Evolutionary conservation across 2,113 vertebrate species (phyloP).

Genomic region (Motacilla tschutschensis): DNA sequence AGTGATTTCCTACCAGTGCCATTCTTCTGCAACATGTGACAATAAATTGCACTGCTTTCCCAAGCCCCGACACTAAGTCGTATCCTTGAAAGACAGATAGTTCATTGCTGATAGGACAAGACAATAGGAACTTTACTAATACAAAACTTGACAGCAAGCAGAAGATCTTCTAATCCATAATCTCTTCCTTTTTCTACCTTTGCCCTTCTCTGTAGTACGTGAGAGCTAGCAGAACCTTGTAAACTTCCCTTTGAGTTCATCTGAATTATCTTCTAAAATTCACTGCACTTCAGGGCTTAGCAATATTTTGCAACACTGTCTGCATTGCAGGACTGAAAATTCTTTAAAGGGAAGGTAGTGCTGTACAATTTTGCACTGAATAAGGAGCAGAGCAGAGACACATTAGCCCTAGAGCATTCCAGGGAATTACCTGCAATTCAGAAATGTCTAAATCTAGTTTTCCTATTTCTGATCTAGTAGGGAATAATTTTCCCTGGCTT

Average conservation of each 20-base stretch:
- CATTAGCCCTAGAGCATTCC: not conserved
- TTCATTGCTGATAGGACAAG: not conserved
- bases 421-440: not conserved
- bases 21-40: not conserved
- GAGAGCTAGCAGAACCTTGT: not conserved
- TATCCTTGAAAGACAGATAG: not conserved
- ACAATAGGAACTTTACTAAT: not conserved
- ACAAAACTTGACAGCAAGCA: not conserved
- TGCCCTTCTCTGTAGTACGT: not conserved
- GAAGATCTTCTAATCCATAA: not conserved
- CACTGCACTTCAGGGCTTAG: not conserved
- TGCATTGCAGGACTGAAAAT: not conserved
- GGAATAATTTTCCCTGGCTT: not conserved
- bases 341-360: not conserved
- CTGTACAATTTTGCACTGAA: not conserved
- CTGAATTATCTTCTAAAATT: slow-evolving; percentile 4
- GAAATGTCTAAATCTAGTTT: not conserved
- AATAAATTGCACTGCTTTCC: not conserved
- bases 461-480: not conserved
- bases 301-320: not conserved
- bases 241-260: not conserved
- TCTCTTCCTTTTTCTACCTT: not conserved
- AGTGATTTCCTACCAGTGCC: not conserved
- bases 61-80: not conserved
- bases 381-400: not conserved